Evolutionary conservation across 2,888 invertebrate genomes (phyloP), one percentile per base, ranked within the genome.

Genomic region (Acanthopleura granulata): DNA sequence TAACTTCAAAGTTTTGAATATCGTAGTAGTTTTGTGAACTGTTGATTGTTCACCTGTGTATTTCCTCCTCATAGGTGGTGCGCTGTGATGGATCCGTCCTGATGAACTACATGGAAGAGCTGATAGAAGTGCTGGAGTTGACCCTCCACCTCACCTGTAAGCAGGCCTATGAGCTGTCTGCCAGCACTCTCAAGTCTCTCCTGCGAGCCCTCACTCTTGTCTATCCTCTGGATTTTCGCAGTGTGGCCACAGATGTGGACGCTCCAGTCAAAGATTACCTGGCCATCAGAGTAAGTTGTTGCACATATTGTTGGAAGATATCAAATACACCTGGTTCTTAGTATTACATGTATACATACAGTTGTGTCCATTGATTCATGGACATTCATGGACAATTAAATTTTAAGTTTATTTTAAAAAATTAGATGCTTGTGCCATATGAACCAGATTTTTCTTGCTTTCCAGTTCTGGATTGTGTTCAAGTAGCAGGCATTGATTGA

Each of bases 111-210:
- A 91, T 94, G 74, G 93, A 93, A 12, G 90, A 93, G 25, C 88
- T 97, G 14, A 87, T 93, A 27, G 92, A 92, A 1, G 93, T 96
- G n/a, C 89, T 97, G 73, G 94, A 95, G 83, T 92, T 93, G 72
- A 93, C 94, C 14, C 89, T 96, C 49, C 93, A 93, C 78, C 91
- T 96, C 76, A 93, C 93, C 80, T 93, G 94, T 71, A 92, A 93
- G 73, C 93, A 94, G 78, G 94, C 94, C 0, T 93, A 93, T 79
- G 91, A 92, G 66, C 91, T 94, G 69, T 93, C 94, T 0, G 93
- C 93, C 30, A 92, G 92, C 66, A 91, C 94, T 72, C 90, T 96
- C 6, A 92, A 92, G 73, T 91, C 93, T 90, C 94, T 83, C 86
- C 91, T 80, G 92, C 94, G 74, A 85, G 86, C 90, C 18, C 83